Conservation (phyloP, 2,113 vertebrate species). For the Lethenteron reissneri region DNA sequence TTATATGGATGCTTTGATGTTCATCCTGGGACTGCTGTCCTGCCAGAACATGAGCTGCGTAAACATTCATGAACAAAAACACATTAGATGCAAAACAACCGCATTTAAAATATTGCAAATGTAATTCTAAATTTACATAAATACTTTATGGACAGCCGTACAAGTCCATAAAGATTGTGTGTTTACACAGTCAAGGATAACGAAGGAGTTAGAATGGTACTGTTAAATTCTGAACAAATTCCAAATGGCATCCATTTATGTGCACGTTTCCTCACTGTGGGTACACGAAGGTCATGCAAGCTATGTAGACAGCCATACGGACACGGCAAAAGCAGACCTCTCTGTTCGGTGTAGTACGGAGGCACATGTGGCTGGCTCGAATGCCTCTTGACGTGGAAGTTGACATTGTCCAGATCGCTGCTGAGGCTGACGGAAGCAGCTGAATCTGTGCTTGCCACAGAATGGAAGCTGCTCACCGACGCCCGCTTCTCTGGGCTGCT, state of each 20-base stretch:
- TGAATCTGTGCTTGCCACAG: slow-evolving; percentile 85
- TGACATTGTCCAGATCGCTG: slow-evolving; percentile 97
- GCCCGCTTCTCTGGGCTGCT: slow-evolving; percentile 91
- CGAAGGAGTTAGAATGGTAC: too few relatives aligned
- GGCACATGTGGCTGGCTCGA: slow-evolving; percentile 91
- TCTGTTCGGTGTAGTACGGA: slow-evolving; percentile 61
- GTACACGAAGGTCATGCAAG: too few relatives aligned
- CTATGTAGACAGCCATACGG: too few relatives aligned
- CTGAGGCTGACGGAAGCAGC: slow-evolving; percentile 93
- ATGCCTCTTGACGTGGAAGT: slow-evolving; percentile 99
- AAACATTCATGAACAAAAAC: slow-evolving; percentile 7
- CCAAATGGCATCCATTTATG: too few relatives aligned
- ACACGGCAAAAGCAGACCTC: slow-evolving; percentile 42
- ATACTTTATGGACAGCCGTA: too few relatives aligned
- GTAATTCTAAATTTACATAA: too few relatives aligned
- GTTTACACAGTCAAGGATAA: too few relatives aligned
- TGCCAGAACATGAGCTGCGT: slow-evolving; percentile 47
- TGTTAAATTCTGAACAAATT: too few relatives aligned
- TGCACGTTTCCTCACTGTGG: too few relatives aligned
- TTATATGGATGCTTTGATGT: slow-evolving; percentile 70
- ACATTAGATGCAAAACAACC: too few relatives aligned
- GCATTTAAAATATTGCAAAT: not conserved
- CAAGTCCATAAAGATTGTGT: too few relatives aligned
- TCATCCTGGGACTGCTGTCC: slow-evolving; percentile 50
- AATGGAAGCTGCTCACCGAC: slow-evolving; percentile 96